Evolutionary conservation across 2,797 vertebrate genomes (phyloP).

Genomic region (Echeneis naucrates): DNA sequence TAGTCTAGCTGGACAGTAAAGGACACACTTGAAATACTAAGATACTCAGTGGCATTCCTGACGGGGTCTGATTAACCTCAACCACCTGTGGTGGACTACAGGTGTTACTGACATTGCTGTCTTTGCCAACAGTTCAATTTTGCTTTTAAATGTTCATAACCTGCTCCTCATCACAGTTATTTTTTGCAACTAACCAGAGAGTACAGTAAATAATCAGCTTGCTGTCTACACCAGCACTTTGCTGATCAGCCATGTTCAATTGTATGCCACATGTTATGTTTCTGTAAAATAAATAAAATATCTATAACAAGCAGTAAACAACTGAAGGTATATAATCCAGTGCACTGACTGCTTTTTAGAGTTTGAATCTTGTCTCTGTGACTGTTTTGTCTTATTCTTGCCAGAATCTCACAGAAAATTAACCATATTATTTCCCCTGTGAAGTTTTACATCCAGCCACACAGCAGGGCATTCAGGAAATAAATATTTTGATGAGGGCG

Average conservation of each 20-base stretch:
- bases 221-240: background rate
- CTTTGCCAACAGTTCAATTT: too few relatives aligned
- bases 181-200: too few relatives aligned
- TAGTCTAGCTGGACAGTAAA: too few relatives aligned
- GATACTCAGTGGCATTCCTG: too few relatives aligned
- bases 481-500: too few relatives aligned
- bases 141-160: too few relatives aligned
- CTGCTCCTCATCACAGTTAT: too few relatives aligned
- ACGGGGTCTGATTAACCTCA: too few relatives aligned
- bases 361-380: background rate
- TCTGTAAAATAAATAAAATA: constrained; percentile 22
- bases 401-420: background rate
- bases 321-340: constrained; percentile 18
- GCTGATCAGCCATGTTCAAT: constrained; percentile 3
- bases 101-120: too few relatives aligned
- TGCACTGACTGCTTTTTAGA: constrained; percentile 12
- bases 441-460: background rate
- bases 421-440: background rate
- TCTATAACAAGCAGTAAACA: constrained; percentile 28
- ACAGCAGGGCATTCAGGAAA: background rate
- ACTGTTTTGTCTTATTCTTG: background rate
- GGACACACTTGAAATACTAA: too few relatives aligned
- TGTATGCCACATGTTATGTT: constrained; percentile 10
- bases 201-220: too few relatives aligned
- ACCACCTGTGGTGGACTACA: too few relatives aligned